phyloP scores from a whole-genome alignment of 2,113 vertebrate genomes.

The Gasterosteus aculeatus region DNA sequence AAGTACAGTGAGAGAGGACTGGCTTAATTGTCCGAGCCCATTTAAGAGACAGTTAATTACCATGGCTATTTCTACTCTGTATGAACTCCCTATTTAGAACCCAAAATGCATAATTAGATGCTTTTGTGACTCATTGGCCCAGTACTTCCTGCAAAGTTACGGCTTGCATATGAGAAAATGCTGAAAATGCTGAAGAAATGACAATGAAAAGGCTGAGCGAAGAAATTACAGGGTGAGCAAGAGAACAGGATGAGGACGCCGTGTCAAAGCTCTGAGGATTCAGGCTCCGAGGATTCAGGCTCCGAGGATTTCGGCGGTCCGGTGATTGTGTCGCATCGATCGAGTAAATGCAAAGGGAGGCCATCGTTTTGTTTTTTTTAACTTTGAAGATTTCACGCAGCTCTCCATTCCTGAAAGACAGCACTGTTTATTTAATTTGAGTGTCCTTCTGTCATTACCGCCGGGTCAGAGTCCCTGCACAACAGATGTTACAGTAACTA shows the following conservation, averaged over 20 bases:
- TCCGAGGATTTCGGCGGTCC: conserved; percentile 51
- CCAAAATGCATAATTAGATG: conserved; percentile 44
- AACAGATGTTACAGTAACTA: conserved; percentile 84
- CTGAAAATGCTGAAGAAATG: conserved; percentile 25
- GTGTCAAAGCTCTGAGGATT: conserved; percentile 11
- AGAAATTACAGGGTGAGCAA: conserved; percentile 38
- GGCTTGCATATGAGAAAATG: conserved; percentile 7
- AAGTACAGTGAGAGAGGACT: conserved; percentile 43
- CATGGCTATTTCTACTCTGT: conserved; percentile 8
- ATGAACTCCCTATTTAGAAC: conserved; percentile 38
- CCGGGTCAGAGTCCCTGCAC: conserved; percentile 68
- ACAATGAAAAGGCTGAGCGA: conserved; percentile 50
- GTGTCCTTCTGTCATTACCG: conserved; percentile 79
- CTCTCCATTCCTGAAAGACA: conserved; percentile 72
- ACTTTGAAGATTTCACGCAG: conserved; percentile 58
- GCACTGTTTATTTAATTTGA: conserved; percentile 76
- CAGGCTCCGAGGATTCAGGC: neutral
- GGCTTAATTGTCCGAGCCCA: conserved; percentile 37
- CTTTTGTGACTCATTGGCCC: conserved; percentile 45
- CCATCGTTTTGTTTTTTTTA: conserved; percentile 22
- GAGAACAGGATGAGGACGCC: conserved; percentile 14
- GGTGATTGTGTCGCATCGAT: conserved; percentile 26
- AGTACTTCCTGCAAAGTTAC: conserved; percentile 21
- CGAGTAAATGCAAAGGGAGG: conserved; percentile 33
- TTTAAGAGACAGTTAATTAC: conserved; percentile 33